Conservation (phyloP, 2,888 invertebrate genomes). For the Drosophila subquinaria region DNA sequence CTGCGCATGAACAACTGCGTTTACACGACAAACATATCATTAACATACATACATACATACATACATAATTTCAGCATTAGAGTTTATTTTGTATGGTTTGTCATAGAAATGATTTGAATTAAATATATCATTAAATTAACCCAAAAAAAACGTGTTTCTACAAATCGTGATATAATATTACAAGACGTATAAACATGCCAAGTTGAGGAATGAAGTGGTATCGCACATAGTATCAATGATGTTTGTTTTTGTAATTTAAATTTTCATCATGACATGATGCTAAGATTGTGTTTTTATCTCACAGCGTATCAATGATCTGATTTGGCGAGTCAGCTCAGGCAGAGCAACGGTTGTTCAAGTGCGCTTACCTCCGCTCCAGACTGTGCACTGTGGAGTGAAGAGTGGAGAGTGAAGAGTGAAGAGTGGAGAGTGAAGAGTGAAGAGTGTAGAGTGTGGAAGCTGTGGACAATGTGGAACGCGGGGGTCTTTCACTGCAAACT, state of each 20-base stretch:
- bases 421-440: neutral
- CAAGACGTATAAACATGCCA: neutral
- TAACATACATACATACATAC: too few relatives aligned
- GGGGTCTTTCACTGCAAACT: constrained; percentile 52
- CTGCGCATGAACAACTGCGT: constrained; percentile 9
- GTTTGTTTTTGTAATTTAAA: neutral
- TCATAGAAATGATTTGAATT: constrained; percentile 12
- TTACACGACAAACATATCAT: constrained; percentile 8
- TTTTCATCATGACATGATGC: constrained; percentile 1
- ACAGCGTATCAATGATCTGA: constrained; percentile 46
- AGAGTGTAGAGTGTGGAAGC: constrained; percentile 11
- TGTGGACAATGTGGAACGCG: constrained; percentile 22
- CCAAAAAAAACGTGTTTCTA: neutral
- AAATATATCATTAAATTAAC: constrained; percentile 9
- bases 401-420: neutral
- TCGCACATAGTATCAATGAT: neutral
- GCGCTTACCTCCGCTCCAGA: constrained; percentile 29
- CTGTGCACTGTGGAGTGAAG: neutral
- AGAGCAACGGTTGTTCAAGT: constrained; percentile 36
- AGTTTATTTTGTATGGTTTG: constrained; percentile 2
- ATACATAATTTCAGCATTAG: too few relatives aligned
- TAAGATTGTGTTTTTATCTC: neutral
- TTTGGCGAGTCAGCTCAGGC: constrained; percentile 12
- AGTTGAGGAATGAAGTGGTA: constrained; percentile 3
- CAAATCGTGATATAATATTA: constrained; percentile 9